Conservation (phyloP, 2,888 invertebrate genomes). For the Melinaea marsaeus region DNA sequence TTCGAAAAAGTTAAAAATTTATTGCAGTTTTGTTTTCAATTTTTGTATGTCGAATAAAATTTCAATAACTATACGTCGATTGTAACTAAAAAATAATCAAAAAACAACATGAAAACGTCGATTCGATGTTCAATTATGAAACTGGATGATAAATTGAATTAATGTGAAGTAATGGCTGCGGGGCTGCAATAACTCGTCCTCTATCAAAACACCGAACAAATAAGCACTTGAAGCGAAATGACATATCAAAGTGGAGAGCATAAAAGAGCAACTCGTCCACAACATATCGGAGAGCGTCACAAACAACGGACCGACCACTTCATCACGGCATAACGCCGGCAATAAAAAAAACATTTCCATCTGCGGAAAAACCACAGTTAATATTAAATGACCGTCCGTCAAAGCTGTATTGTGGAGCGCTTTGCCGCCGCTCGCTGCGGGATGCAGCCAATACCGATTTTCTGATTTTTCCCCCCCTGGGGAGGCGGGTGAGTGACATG, state of each 20-base stretch:
- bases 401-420: constrained; percentile 72
- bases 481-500: constrained; percentile 68
- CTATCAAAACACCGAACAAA: constrained; percentile 33
- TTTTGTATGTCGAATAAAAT: constrained; percentile 51
- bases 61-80: constrained; percentile 44
- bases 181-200: constrained; percentile 24
- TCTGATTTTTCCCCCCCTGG: constrained; percentile 64
- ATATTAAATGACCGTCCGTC: constrained; percentile 78
- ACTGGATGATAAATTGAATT: constrained; percentile 33
- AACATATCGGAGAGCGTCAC: constrained; percentile 70
- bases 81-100: constrained; percentile 40
- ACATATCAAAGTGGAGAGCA: constrained; percentile 55
- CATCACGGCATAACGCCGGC: constrained; percentile 69
- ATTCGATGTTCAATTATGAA: constrained; percentile 23
- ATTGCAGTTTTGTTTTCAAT: constrained; percentile 65
- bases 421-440: constrained; percentile 61
- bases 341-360: constrained; percentile 76
- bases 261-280: constrained; percentile 67
- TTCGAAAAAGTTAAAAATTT: constrained; percentile 70
- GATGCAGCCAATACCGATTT: constrained; percentile 73
- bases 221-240: constrained; percentile 55
- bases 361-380: constrained; percentile 76
- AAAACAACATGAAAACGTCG: constrained; percentile 22
- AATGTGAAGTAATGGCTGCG: constrained; percentile 21
- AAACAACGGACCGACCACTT: constrained; percentile 71